Evolutionary conservation across 2,113 vertebrate species (phyloP).

Genomic region (Toxotes chatareus): DNA sequence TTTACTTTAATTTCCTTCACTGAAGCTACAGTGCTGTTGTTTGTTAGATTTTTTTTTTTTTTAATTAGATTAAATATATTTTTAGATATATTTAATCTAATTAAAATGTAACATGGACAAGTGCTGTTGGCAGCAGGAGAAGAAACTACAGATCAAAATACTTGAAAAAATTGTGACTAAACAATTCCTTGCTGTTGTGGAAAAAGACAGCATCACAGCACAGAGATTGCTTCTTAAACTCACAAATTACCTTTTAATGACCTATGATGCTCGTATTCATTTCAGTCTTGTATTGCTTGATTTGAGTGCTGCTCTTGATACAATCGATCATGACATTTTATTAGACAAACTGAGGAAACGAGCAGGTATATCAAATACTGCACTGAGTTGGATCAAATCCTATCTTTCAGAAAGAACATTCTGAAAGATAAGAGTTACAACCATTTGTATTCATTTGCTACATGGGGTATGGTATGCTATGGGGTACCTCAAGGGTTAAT

Average conservation of each 20-base stretch:
- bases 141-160: no score
- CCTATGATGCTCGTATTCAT: not conserved
- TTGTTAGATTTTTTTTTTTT: no score
- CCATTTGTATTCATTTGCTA: not conserved
- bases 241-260: not conserved
- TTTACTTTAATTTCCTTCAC: no score
- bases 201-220: not conserved
- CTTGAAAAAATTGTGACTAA: no score
- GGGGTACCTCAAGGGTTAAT: not conserved
- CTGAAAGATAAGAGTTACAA: not conserved
- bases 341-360: not conserved
- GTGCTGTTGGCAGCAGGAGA: no score
- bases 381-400: not conserved
- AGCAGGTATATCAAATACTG: not conserved
- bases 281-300: not conserved
- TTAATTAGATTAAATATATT: no score
- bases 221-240: not conserved
- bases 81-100: no score
- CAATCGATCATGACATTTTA: not conserved
- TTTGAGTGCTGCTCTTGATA: not conserved
- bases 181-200: not conserved
- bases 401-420: no score
- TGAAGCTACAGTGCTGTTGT: no score
- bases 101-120: no score
- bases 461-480: not conserved